A percentile compares a stretch with the other conserved stretches of the same genome.
Conservation (phyloP, 2,113 vertebrate genomes). For the Elaphurus davidianus region DNA sequence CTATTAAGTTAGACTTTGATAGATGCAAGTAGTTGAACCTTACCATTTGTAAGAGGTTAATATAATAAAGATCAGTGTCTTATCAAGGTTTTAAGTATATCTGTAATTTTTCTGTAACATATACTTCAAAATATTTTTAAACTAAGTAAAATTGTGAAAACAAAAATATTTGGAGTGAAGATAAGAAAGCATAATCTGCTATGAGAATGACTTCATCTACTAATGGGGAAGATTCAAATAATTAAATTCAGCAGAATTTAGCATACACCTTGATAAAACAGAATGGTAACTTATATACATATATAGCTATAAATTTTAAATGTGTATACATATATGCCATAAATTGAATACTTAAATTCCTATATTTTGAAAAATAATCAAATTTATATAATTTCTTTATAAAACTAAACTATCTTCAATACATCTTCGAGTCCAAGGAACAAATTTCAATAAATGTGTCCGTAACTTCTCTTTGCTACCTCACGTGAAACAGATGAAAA, state of each 20-base stretch:
- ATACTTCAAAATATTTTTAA: constrained; percentile 15
- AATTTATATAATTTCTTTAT: neutral
- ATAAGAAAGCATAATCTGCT: neutral
- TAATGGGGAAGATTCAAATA: neutral
- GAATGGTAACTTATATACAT: neutral
- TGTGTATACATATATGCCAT: neutral
- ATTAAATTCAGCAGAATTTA: neutral
- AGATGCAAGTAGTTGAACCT: neutral
- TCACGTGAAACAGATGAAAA: neutral
- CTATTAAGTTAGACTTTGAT: constrained; percentile 37
- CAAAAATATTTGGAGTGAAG: constrained; percentile 37
- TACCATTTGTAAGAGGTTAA: constrained; percentile 16
- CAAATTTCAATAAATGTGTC: neutral
- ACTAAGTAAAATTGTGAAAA: constrained; percentile 22
- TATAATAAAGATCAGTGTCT: neutral
- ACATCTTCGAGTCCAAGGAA: neutral
- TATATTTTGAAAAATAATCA: neutral
- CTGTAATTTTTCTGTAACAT: neutral
- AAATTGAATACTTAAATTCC: neutral
- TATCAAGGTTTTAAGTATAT: neutral
- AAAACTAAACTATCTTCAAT: neutral
- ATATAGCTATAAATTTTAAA: neutral
- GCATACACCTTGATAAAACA: neutral
- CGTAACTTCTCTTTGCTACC: neutral
- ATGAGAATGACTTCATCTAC: neutral